Evolutionary conservation across 1,140 invertebrate genomes (phyloP), one percentile per base, ranked within the genome.

Genomic region (Charaxes varanes): DNA sequence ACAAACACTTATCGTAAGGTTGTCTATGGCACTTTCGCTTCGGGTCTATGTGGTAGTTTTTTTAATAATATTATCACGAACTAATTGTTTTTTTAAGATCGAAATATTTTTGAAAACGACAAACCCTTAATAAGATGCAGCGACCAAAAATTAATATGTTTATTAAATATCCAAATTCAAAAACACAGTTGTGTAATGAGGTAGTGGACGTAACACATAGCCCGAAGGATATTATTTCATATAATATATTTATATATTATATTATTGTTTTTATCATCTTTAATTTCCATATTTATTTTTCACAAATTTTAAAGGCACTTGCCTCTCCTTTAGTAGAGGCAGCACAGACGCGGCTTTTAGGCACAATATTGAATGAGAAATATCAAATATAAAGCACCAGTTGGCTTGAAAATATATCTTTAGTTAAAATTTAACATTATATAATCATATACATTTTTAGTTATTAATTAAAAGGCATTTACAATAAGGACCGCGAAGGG

Each of bases 401-500:
- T 32, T 18, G 26, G 13, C 28, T 1, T 17, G 8, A 36, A 23
- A 30, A 21, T 27, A 17, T 16, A 19, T 12, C 28, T 38, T 28
- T 38, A n/a, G n/a, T n/a, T 38, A 4, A 12, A 38, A 17, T 19
- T 38, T 2, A 28, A n/a, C 7, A 10, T 21, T 21, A 18, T 34
- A 17, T 14, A 34, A 10, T 34, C n/a, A 31, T 32, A 7, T 18
- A 37, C 16, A 30, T 16, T 5, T 27, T 16, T 19, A 27, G 30
- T 30, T 28, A n/a, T 31, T 3, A 11, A 12, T 36, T 12, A 6
- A 24, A 45, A 51, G 48, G 36, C 48, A 51, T 31, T 6, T 32
- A 34, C 19, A 36, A 41, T 62, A 73, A 66, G 66, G 52, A 19
- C 41, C 62, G 53, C 37, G 26, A 11, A 22, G 62, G 60, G 56